A percentile compares a stretch with the other conserved stretches of the same genome.
Evolutionary conservation across 2,888 invertebrate genomes (phyloP).

Genomic region (Pyrocoelia pectoralis): DNA sequence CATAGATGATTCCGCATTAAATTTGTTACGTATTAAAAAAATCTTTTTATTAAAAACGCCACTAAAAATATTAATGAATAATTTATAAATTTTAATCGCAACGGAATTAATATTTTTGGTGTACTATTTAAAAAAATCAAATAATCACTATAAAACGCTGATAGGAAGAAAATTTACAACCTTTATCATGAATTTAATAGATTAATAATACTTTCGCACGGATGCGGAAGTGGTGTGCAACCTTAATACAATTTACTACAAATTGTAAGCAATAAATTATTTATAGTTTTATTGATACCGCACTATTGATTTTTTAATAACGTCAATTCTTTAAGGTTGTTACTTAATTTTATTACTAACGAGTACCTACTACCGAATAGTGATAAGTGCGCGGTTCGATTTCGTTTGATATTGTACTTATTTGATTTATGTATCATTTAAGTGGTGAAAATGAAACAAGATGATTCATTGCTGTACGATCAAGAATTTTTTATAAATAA

Average conservation of each 20-base stretch:
- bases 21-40: too few relatives aligned
- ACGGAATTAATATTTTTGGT: too few relatives aligned
- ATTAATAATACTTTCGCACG: not conserved
- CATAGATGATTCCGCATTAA: too few relatives aligned
- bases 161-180: not conserved
- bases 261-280: slow-evolving; percentile 1
- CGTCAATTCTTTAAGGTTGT: not conserved
- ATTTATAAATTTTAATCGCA: too few relatives aligned
- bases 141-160: too few relatives aligned
- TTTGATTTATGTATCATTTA: not conserved
- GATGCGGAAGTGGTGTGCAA: not conserved
- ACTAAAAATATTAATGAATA: too few relatives aligned
- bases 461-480: too few relatives aligned
- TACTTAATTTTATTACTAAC: slow-evolving; percentile 1
- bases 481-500: too few relatives aligned
- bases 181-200: not conserved
- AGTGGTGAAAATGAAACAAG: too few relatives aligned
- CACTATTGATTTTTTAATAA: not conserved
- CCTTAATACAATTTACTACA: not conserved
- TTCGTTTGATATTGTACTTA: not conserved
- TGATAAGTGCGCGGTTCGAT: not conserved
- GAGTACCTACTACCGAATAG: not conserved
- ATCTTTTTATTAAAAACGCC: too few relatives aligned
- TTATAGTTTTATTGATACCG: not conserved
- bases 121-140: too few relatives aligned